Conservation (phyloP, 1,140 invertebrate genomes). For the Venturia canescens region DNA sequence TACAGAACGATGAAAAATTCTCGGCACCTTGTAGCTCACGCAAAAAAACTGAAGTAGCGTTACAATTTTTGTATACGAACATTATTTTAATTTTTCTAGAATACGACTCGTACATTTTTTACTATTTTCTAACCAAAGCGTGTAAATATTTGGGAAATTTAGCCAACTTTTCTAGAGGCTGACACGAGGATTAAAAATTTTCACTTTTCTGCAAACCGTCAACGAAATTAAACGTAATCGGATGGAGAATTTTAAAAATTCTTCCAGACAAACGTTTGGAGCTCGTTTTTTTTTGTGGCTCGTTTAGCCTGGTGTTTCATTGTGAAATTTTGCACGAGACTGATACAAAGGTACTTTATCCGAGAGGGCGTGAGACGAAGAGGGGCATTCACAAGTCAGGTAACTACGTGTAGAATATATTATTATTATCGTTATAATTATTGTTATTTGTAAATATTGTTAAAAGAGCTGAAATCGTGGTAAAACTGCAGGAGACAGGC, state of each 20-base stretch:
- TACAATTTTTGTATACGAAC: not conserved
- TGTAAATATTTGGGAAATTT: not conserved
- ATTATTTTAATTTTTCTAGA: not conserved
- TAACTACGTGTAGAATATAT: conserved; percentile 24
- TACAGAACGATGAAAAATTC: not conserved
- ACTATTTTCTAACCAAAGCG: not conserved
- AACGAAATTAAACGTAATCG: not conserved
- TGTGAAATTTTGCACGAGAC: not conserved
- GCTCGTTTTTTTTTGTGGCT: not conserved
- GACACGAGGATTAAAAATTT: not conserved
- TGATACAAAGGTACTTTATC: not conserved
- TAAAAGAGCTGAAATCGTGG: not conserved
- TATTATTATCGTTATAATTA: conserved; percentile 28
- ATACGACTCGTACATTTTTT: not conserved
- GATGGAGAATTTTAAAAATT: not conserved
- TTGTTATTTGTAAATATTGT: conserved; percentile 11
- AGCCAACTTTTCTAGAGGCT: not conserved
- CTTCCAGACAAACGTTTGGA: not conserved
- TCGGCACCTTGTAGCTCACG: not conserved
- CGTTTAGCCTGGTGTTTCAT: not conserved
- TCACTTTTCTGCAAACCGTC: not conserved
- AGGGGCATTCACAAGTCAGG: not conserved
- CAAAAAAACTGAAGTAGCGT: not conserved
- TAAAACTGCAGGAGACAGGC: too few species aligned
- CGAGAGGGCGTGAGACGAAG: conserved; percentile 7